A percentile compares a stretch with the other conserved stretches of the same genome.
phyloP scores from a whole-genome alignment of 2,797 vertebrate genomes.

The Falco cherrug region DNA sequence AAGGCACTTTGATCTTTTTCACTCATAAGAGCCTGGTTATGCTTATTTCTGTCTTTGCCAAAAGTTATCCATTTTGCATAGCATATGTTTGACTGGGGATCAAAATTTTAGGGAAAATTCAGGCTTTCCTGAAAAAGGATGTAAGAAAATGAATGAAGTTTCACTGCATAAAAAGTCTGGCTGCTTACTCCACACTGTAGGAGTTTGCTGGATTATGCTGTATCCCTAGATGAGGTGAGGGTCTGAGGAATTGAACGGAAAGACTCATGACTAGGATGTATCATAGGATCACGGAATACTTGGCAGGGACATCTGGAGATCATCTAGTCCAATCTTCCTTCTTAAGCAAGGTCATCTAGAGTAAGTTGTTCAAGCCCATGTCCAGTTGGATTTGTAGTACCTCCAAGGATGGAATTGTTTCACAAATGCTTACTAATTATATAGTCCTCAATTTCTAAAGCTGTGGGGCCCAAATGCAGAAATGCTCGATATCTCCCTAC shows the following conservation, averaged over 20 bases:
- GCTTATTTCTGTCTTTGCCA: background rate
- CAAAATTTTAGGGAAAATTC: background rate
- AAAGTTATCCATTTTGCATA: background rate
- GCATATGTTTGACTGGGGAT: rapidly evolving
- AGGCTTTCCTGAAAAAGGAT: background rate
- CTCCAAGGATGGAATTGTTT: background rate
- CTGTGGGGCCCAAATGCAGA: background rate
- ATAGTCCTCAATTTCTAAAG: background rate
- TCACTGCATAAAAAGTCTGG: background rate
- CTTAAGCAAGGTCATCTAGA: background rate
- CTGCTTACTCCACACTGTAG: background rate
- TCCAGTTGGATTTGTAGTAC: background rate
- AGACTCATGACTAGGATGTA: background rate
- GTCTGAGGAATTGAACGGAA: background rate
- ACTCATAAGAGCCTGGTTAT: background rate
- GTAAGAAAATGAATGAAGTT: background rate
- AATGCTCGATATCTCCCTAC: background rate
- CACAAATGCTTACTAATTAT: background rate
- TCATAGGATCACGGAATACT: background rate
- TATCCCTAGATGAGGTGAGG: background rate
- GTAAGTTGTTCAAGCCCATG: rapidly evolving
- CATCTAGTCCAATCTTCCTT: background rate
- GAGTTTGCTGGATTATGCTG: background rate
- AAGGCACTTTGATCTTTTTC: background rate
- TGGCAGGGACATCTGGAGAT: background rate